Evolutionary conservation across 2,888 invertebrate genomes (phyloP), one percentile per base, ranked within the genome.

Genomic region (Villa cingulata): DNA sequence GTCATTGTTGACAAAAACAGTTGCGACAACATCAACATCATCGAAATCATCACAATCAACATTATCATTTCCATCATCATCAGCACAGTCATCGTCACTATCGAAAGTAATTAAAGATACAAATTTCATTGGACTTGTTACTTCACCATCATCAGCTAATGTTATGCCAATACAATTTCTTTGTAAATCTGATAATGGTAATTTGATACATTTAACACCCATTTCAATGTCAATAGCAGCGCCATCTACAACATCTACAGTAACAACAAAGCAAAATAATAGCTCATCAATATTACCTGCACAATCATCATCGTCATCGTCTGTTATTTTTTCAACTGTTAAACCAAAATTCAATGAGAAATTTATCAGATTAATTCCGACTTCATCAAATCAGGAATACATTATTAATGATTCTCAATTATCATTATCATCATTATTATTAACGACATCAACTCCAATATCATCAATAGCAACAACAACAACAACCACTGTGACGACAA

Each of bases 151-250:
- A n/a, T 18, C 41, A 23, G n/a, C 20, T 12, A 43, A 16, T 16
- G 14, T 48, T n/a, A 18, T 45, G 37, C 29, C 49, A 14, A 37
- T 49, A 4, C 43, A 46, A 56, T 77, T 78, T 58, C 75, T 79
- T 40, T 79, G 78, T 58, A 79, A 79, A 64, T 76, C 79, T 37
- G 76, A 76, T 56, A n/a, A n/a, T n/a, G 75, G 75, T 12, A 76
- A 76, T 64, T 62, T 75, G 45, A 74, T 76, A 52, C 75, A 75
- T 50, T 60, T 76, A 16, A 74, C 75, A 52, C 68, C 73, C 17
- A 71, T 74, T 20, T 71, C 74, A 54, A 17, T 27, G 12, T 12
- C 29, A 32, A 12, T 14, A 32, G 12, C 29, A 32, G 12, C 29
- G 2, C 10, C 29, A 32, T 1, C 29, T 12, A 32, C 6, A 32